Evolutionary conservation across 2,113 vertebrate species (phyloP), one percentile per base, ranked within the genome.

Genomic region (Lucifuga dentata): DNA sequence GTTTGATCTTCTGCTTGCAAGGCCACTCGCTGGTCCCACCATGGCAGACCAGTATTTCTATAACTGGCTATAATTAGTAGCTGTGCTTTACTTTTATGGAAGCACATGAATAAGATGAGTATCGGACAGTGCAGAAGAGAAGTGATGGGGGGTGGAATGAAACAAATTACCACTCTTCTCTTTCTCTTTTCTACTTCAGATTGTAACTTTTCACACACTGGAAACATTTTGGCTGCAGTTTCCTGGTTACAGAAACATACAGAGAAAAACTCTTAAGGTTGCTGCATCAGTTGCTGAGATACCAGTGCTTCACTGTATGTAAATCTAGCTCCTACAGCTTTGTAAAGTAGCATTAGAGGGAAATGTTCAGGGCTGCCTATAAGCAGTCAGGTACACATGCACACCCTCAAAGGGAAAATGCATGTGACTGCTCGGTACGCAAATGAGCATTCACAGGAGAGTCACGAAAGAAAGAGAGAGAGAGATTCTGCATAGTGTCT

Each of bases 51-150:
- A 55, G 29, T 64, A 33, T 72, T 74, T 72, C 60, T 35, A 20
- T 51, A 73, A 73, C 64, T 58, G 46, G 43, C 67, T 85, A 72
- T 77, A 77, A 86, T 90, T 86, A 76, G 63, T 57, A 70, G 33
- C 5, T 10, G 6, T 64, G 8, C 51, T 48, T 73, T 62, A 52
- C 36, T 85, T 73, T 62, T 15, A 62, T 55, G 1, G 35, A 78
- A 35, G 23, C 59, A 36, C 19, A 15, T 78, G 52, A 49, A 55
- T 16, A 3, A 6, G 19, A 15, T 8, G 7, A 43, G 38, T 5
- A 29, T 45, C 3, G 1, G 19, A 19, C 11, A 5, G 5, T 17
- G 20, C 3, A 0, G 29, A 19, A 12, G 13, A 39, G 50, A 56
- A 12, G 21, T n/a, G 53, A 13, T 32, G 24, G 32, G 40, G 6